Evolutionary conservation across 2,797 vertebrate genomes (phyloP).

Genomic region (Ciconia nigra): DNA sequence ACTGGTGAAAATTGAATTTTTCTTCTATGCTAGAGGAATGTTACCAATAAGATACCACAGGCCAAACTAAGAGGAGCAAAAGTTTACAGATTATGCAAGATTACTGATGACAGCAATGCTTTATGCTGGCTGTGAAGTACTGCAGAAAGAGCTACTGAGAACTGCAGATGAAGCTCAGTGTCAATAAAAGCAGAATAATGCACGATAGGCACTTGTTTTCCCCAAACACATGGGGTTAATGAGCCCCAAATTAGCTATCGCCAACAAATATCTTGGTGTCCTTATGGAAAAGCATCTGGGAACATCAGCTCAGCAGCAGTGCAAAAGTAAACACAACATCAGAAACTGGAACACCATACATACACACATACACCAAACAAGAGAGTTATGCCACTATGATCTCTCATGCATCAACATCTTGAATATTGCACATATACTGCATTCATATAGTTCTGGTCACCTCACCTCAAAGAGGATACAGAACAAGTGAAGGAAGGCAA

Average conservation of each 20-base stretch:
- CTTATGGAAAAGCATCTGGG: not conserved
- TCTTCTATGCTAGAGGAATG: not conserved
- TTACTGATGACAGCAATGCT: not conserved
- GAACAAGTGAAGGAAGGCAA: not conserved
- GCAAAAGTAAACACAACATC: not conserved
- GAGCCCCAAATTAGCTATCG: not conserved
- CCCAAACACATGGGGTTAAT: not conserved
- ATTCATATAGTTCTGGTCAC: not conserved
- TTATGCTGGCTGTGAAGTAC: not conserved
- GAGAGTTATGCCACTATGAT: not conserved
- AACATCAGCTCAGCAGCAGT: not conserved
- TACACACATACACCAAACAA: not conserved
- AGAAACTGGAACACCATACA: not conserved
- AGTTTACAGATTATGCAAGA: slow-evolving; percentile 31
- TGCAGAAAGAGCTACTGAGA: not conserved
- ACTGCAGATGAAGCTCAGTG: not conserved
- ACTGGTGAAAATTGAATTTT: not conserved
- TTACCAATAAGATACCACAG: not conserved
- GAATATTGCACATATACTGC: not conserved
- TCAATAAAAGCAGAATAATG: not conserved
- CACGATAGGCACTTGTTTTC: not conserved
- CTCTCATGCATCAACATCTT: not conserved
- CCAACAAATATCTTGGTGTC: not conserved
- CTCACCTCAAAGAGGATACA: not conserved
- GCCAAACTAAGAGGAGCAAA: not conserved